These are phyloP conservation scores for Xenus cinereus DNA, from an alignment of 2,113 vertebrate species.

Conservation along the genomic window DNA sequence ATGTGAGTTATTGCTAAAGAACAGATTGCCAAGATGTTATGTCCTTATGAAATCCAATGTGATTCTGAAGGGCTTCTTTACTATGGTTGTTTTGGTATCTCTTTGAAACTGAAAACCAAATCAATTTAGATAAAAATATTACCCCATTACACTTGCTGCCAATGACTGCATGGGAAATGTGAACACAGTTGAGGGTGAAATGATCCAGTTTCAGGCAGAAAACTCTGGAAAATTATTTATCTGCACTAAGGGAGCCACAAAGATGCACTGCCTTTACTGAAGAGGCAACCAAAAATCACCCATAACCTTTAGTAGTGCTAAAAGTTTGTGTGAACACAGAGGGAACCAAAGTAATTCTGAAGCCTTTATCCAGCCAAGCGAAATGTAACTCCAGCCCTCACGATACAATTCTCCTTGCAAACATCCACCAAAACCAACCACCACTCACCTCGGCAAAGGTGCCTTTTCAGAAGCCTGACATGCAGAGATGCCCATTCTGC, in stretches of 20 bases:
- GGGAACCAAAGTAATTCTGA: neutral
- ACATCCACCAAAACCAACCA: neutral
- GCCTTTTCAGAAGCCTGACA: neutral
- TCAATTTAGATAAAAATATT: neutral
- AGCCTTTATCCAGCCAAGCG: neutral
- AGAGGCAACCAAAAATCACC: neutral
- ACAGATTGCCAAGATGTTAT: neutral
- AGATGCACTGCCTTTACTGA: neutral
- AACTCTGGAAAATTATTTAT: neutral
- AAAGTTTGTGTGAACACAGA: neutral
- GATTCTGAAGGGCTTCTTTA: neutral
- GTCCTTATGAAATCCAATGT: neutral
- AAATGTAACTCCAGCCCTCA: neutral
- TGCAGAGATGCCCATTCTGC: neutral
- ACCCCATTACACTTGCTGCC: neutral
- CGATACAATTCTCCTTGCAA: neutral
- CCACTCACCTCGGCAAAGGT: neutral
- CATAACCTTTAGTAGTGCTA: neutral
- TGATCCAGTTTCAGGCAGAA: neutral
- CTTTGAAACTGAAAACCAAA: neutral
- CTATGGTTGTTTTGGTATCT: neutral
- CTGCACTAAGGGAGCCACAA: neutral
- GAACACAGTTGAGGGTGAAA: neutral
- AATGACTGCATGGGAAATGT: neutral
- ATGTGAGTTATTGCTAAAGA: neutral